Percentiles rank a stretch among this genome's conserved stretches.
Evolutionary conservation across 23 tunicate genomes (phyloP).

Genomic region (Phallusia fumigata): DNA sequence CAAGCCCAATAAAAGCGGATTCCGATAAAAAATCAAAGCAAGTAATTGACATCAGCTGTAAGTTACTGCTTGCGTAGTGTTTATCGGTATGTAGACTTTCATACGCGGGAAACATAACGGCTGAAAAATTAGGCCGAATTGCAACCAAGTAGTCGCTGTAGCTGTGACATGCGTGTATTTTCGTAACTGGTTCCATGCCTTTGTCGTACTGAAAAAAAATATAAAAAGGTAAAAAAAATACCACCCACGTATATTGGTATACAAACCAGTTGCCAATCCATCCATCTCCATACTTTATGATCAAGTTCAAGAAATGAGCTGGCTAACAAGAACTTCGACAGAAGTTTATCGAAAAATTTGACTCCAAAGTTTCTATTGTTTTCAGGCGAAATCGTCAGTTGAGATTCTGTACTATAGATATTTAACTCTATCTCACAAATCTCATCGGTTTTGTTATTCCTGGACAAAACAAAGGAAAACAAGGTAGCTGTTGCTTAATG

Average conservation of each 20-base stretch:
- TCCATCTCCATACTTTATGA: not conserved
- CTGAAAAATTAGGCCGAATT: not conserved
- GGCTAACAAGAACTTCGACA: not conserved
- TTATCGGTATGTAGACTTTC: not conserved
- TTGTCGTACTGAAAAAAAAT: not conserved
- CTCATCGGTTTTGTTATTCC: not conserved
- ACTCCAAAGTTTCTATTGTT: not conserved
- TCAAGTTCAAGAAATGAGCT: not conserved
- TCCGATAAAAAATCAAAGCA: not conserved
- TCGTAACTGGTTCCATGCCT: not conserved
- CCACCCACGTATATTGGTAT: not conserved
- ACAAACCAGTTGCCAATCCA: not conserved
- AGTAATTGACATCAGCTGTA: not conserved
- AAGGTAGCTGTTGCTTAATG: too few relatives aligned
- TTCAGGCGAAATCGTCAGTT: not conserved
- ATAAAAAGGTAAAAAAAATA: not conserved
- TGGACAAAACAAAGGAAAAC: not conserved
- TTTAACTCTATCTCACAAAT: not conserved
- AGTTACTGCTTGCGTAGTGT: not conserved
- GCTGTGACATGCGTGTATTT: not conserved
- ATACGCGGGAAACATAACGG: not conserved
- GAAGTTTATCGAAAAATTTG: not conserved
- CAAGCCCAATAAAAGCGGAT: not conserved
- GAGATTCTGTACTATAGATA: not conserved
- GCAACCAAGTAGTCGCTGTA: not conserved